A percentile compares a stretch with the other conserved stretches of the same genome.
These are phyloP conservation scores for Cuculus canorus DNA, from an alignment of 2,797 vertebrate species.

Conservation along the genomic window DNA sequence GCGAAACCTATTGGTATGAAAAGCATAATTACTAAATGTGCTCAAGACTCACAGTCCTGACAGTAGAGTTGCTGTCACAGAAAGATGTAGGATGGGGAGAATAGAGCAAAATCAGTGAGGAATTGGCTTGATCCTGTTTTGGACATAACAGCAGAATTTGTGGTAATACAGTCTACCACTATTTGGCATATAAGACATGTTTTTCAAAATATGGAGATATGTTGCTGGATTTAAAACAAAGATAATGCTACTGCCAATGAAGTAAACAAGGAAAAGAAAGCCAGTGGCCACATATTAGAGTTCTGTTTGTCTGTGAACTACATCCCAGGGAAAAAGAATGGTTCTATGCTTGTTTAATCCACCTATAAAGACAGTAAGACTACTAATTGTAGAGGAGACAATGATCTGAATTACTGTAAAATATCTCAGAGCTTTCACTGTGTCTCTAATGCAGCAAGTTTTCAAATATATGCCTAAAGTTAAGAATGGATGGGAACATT, in stretches of 20 bases:
- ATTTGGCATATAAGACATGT: neutral
- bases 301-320: neutral
- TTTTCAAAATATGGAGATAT: neutral
- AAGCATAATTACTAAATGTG: neutral
- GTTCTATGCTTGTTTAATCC: neutral
- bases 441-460: neutral
- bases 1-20: neutral
- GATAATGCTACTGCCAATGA: neutral
- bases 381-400: neutral
- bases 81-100: neutral
- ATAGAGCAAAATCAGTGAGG: neutral
- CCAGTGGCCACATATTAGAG: accelerated
- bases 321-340: neutral
- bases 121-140: neutral
- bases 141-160: neutral
- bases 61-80: neutral
- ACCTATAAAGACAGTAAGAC: neutral
- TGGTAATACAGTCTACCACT: neutral
- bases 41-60: neutral
- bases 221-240: neutral
- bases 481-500: neutral
- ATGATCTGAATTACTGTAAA: neutral
- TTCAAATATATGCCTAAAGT: neutral
- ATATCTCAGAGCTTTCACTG: neutral
- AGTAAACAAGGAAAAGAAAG: neutral